phyloP scores from a whole-genome alignment of 2,888 invertebrate genomes.

The Fragum sueziense region DNA sequence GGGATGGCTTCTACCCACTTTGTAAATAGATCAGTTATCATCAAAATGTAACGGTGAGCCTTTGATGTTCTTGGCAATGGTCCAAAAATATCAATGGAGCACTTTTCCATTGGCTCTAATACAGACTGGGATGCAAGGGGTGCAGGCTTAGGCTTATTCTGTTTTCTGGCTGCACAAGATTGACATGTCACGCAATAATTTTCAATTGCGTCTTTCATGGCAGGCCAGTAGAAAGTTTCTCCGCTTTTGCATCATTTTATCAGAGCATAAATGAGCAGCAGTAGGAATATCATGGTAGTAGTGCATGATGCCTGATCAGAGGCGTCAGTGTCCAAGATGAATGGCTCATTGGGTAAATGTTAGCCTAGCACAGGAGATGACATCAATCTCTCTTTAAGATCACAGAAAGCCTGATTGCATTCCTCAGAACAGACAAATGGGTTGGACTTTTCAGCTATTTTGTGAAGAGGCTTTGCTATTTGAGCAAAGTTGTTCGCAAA shows the following conservation, averaged over 20 bases:
- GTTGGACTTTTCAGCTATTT: constrained; percentile 25
- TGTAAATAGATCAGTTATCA: constrained; percentile 46
- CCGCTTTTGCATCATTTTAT: constrained; percentile 29
- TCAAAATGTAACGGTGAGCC: constrained; percentile 54
- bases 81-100: constrained; percentile 55
- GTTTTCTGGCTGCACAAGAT: constrained; percentile 36
- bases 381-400: constrained; percentile 10
- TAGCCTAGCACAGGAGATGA: constrained; percentile 27
- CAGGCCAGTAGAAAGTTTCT: constrained; percentile 34
- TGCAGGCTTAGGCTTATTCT: constrained; percentile 2
- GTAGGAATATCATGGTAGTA: constrained; percentile 39
- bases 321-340: constrained; percentile 33
- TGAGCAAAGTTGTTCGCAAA: background rate
- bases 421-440: constrained; percentile 23
- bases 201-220: constrained; percentile 23
- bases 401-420: no score
- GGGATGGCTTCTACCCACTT: constrained; percentile 52
- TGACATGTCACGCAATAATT: constrained; percentile 31
- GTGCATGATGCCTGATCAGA: constrained; percentile 14
- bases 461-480: constrained; percentile 32
- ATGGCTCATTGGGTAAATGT: constrained; percentile 15
- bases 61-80: constrained; percentile 31
- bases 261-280: constrained; percentile 32
- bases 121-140: constrained; percentile 23
- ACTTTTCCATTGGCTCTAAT: constrained; percentile 53